These are phyloP conservation scores for Brachyalestes nurse DNA, from an alignment of 2,797 vertebrate genomes.

Conservation along the genomic window DNA sequence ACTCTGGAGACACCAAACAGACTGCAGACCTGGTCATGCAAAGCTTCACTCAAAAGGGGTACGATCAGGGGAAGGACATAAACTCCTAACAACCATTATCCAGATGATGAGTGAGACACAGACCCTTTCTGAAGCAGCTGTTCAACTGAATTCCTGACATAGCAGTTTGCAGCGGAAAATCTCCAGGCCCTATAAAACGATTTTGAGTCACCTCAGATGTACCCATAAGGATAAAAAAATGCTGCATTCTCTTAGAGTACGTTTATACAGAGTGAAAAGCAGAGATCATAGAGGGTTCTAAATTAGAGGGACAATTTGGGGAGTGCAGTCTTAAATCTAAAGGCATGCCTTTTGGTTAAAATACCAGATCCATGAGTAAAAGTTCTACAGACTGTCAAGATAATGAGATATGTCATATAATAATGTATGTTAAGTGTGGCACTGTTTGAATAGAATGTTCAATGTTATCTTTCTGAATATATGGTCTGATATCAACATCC, in stretches of 20 bases:
- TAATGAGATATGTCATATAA: not conserved
- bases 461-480: not conserved
- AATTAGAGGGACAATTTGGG: constrained; percentile 15
- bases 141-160: constrained; percentile 71
- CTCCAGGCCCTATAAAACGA: constrained; percentile 36
- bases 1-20: constrained; percentile 16
- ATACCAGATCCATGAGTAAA: not conserved
- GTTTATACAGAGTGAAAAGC: constrained; percentile 15
- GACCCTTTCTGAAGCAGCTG: constrained; percentile 61
- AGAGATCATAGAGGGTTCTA: not conserved
- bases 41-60: constrained; percentile 24
- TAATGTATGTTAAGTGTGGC: constrained; percentile 7
- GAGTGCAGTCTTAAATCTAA: not conserved
- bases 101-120: constrained; percentile 57
- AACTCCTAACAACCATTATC: constrained; percentile 35
- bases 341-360: not conserved
- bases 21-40: constrained; percentile 29
- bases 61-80: constrained; percentile 19
- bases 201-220: constrained; percentile 25
- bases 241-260: not conserved
- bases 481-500: constrained; percentile 28
- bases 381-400: not conserved
- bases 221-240: constrained; percentile 7
- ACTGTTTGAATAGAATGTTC: constrained; percentile 25
- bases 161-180: constrained; percentile 57